Base-by-base conservation (phyloP, 2,888 invertebrate species). In the Drosophila diplacantha region DNA sequence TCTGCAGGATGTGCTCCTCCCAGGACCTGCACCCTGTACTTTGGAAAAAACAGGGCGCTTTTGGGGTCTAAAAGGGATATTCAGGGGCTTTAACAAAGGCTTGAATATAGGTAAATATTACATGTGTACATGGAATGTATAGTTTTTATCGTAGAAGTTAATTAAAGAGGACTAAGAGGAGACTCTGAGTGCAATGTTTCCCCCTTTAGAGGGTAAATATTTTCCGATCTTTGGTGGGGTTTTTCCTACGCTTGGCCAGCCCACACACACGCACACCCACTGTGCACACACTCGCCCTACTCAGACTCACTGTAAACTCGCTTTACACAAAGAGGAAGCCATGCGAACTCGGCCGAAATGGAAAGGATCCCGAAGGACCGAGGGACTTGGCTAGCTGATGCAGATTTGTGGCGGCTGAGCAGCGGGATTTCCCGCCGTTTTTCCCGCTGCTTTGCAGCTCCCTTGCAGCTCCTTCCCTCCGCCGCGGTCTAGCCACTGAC, bases 191-290 rank as follows among this genome's bases (percentile, higher is more conserved):
- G n/a, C 0, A 39, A 14, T n/a, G 14, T 39, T 0, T 14, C 0
- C 8, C 22, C 24, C 3, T 12, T 26, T 44, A 29, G 18, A 14
- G 34, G 26, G 54, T 51, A 50, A 35, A 2, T n/a, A 1, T n/a
- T 11, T 16, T 12, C 0, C 12, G 18, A 29, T n/a, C 24, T 29
- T 29, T 44, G 1, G 50, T 49, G 63, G 52, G 46, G 16, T 31
- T 58, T 55, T 43, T 38, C 61, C 39, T 12, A 4, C 46, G 58
- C 50, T 43, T 18, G 47, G 41, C 32, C 72, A 67, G 75, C n/a
- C n/a, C n/a, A n/a, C n/a, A n/a, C n/a, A n/a, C n/a, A n/a, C n/a
- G n/a, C n/a, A n/a, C n/a, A n/a, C n/a, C n/a, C n/a, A n/a, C n/a
- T n/a, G n/a, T n/a, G n/a, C n/a, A n/a, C 50, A 57, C 50, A 51